Evolutionary conservation across 2,888 invertebrate genomes (phyloP).

Genomic region (Belgica antarctica): DNA sequence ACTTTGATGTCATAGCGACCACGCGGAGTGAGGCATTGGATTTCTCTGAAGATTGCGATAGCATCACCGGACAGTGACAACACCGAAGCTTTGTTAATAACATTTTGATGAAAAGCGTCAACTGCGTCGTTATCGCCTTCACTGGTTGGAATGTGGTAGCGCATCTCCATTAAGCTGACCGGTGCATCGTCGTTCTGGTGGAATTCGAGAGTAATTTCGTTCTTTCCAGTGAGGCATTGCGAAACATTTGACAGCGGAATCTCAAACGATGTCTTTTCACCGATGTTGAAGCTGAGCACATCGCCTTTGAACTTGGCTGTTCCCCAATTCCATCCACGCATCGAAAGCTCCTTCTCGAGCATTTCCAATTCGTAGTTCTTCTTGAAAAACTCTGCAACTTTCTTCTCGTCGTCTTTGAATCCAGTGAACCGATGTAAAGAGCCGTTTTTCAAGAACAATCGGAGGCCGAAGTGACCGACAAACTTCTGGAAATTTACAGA

Average conservation of each 20-base stretch:
- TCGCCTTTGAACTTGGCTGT: conserved; percentile 90
- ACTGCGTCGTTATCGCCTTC: conserved; percentile 91
- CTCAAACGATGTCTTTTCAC: conserved; percentile 85
- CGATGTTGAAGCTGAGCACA: conserved; percentile 80
- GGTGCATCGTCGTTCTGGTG: conserved; percentile 99
- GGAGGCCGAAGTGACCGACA: conserved; percentile 84
- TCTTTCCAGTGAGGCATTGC: conserved; percentile 93
- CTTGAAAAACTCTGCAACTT: conserved; percentile 84
- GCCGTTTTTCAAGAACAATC: conserved; percentile 87
- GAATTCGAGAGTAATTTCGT: conserved; percentile 97
- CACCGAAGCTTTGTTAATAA: conserved; percentile 96
- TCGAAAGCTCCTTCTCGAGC: conserved; percentile 85
- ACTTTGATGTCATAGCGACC: conserved; percentile 89
- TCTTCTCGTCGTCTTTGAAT: conserved; percentile 94
- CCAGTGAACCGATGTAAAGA: conserved; percentile 88
- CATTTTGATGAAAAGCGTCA: conserved; percentile 94
- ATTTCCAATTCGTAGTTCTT: conserved; percentile 79
- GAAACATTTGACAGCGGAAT: conserved; percentile 94
- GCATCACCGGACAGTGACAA: conserved; percentile 97
- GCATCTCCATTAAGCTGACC: conserved; percentile 94
- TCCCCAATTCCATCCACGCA: conserved; percentile 99
- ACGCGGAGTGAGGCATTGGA: conserved; percentile 94
- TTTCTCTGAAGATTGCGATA: conserved; percentile 92
- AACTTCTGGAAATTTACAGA: conserved; percentile 89
- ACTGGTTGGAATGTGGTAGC: conserved; percentile 93